Evolutionary conservation across 2,113 vertebrate species (phyloP), one percentile per base, ranked within the genome.

Genomic region (Megalops atlanticus): DNA sequence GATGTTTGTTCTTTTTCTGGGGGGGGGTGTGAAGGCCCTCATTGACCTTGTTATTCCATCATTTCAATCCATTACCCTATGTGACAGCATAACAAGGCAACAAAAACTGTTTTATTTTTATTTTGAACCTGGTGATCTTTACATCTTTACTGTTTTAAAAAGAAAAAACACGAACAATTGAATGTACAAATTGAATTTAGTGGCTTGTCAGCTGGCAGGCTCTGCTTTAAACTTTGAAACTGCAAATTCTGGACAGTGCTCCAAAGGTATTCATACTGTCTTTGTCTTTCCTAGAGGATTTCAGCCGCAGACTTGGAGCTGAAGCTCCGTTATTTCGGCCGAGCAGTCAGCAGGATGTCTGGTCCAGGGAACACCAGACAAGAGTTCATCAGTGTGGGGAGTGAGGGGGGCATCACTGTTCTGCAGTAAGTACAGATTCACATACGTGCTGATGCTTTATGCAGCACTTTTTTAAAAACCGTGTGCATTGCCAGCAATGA

Each of bases 271-370:
- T 21, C 39, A 74, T 21, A 10, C 76, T 35, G 21, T 54, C 47
- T 49, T 74, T n/a, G n/a, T n/a, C n/a, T 39, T 54, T 52, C 35
- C 16, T 72, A 90, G 89, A 89, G 88, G 86, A 85, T 90, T 15
- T 79, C 84, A 43, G 81, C 89, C 12, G 84, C 83, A 38, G 68
- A 87, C 45, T 76, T 86, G 10, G 70, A 71, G 27, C 71, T 36
- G 45, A 86, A 85, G 31, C 87, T 88, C 38, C 72, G 72, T 1
- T 76, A 86, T 41, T 90, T 90, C 74, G 88, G 89, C 31, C 88
- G 83, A 80, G 85, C 88, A 27, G 69, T 89, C 64, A 89, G 86
- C 64, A 40, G 68, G 12, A 72, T 83, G 52, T 38, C 75, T 5
- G 3, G 2, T 0, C 0, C 35, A n/a, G 2, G 33, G n/a, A 0